phyloP scores from a whole-genome alignment of 1,140 invertebrate species.

The Campodea augens region DNA sequence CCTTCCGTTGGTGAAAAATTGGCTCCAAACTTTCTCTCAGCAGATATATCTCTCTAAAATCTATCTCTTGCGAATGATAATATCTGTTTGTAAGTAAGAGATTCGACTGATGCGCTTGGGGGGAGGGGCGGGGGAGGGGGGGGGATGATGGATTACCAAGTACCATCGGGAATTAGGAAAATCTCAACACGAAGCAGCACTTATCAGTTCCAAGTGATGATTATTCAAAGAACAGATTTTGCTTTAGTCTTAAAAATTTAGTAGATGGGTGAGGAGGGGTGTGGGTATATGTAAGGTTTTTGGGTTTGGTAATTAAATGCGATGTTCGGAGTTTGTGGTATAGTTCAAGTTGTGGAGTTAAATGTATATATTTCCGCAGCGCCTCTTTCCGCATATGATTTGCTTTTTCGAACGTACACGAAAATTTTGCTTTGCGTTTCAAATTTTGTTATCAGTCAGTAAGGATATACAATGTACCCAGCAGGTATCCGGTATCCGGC shows the following conservation, averaged over 20 bases:
- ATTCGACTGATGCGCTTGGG: no score
- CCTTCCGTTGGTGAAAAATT: no score
- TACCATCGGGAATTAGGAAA: not conserved
- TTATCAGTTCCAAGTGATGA: constrained; percentile 1
- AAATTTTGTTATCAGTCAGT: no score
- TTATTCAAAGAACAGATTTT: constrained; percentile 1
- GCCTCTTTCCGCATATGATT: not conserved
- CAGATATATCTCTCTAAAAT: no score
- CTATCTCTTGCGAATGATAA: no score
- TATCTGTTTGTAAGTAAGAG: no score
- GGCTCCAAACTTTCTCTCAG: no score
- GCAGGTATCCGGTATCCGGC: no score
- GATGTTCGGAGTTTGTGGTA: not conserved
- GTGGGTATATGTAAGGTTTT: not conserved
- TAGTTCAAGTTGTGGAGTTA: not conserved
- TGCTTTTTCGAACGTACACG: not conserved
- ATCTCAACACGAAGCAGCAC: constrained; percentile 6
- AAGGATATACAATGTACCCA: no score
- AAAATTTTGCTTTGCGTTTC: no score
- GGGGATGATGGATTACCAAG: not conserved
- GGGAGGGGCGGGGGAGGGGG: no score
- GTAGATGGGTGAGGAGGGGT: not conserved
- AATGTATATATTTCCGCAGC: not conserved
- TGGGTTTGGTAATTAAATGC: not conserved
- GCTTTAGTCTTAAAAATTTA: not conserved